These are phyloP conservation scores for Acanthis flammea DNA, from an alignment of 2,797 vertebrate species.

Conservation along the genomic window DNA sequence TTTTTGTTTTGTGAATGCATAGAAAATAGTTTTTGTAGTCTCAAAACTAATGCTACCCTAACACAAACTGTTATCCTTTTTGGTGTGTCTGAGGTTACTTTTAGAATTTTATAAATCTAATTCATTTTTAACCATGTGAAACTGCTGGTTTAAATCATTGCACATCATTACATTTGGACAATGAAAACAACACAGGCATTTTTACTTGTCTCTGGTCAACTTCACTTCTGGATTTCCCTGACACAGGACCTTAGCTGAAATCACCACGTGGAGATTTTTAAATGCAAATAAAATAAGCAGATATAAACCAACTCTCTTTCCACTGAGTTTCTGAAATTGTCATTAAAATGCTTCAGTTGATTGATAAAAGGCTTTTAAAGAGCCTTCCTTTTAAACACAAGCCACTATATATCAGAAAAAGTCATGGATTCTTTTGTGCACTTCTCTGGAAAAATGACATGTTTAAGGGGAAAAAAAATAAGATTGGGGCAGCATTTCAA, in stretches of 20 bases:
- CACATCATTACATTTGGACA: constrained; percentile 49
- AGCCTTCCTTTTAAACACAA: not conserved
- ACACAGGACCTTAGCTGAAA: not conserved
- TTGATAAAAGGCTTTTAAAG: not conserved
- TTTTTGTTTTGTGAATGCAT: not conserved
- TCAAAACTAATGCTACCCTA: not conserved
- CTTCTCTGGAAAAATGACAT: not conserved
- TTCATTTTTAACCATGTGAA: constrained; percentile 40
- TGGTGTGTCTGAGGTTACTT: not conserved
- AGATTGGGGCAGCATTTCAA: not conserved
- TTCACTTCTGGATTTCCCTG: constrained; percentile 46
- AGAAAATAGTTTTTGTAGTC: not conserved
- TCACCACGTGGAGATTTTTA: constrained; percentile 20
- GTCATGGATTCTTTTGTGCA: not conserved
- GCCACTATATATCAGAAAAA: not conserved
- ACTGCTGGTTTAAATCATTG: constrained; percentile 59
- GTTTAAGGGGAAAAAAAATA: not conserved
- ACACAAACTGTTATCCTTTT: not conserved
- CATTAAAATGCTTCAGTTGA: not conserved
- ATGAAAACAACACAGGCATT: constrained; percentile 57
- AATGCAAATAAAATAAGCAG: constrained; percentile 24
- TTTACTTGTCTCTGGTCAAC: constrained; percentile 56
- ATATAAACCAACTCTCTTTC: not conserved
- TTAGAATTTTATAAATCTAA: not conserved
- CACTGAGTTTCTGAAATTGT: not conserved